phyloP scores from a whole-genome alignment of 2,113 vertebrate species.

The Monopterus albus region DNA sequence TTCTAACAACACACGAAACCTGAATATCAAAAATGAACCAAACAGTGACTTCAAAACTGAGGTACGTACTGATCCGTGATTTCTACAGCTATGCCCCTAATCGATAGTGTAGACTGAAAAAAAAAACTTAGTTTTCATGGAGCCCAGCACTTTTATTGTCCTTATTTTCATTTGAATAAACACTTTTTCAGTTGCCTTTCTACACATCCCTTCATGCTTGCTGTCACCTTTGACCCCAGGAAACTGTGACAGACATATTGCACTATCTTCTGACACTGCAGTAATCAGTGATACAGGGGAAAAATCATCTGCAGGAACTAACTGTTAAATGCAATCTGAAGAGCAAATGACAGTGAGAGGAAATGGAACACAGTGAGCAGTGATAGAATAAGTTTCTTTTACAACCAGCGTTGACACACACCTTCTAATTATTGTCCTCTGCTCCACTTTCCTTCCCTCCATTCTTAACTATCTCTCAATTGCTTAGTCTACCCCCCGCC shows the following conservation, averaged over 20 bases:
- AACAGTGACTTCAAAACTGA: no score
- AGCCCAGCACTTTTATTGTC: no score
- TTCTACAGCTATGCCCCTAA: no score
- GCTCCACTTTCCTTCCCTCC: constrained; percentile 26
- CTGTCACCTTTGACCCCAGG: no score
- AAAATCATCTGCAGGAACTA: background rate
- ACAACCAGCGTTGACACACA: constrained; percentile 22
- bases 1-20: no score
- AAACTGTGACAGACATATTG: no score
- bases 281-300: no score
- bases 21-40: no score
- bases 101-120: no score
- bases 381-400: constrained; percentile 16
- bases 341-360: background rate
- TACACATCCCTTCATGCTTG: background rate
- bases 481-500: constrained; percentile 29
- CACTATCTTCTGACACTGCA: no score
- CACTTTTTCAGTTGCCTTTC: background rate
- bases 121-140: no score
- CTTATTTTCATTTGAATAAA: background rate
- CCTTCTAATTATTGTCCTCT: constrained; percentile 22
- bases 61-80: no score
- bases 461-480: constrained; percentile 57
- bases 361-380: background rate
- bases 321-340: background rate